Conservation (phyloP, 2,113 vertebrate species). For the Uropsilus gracilis region DNA sequence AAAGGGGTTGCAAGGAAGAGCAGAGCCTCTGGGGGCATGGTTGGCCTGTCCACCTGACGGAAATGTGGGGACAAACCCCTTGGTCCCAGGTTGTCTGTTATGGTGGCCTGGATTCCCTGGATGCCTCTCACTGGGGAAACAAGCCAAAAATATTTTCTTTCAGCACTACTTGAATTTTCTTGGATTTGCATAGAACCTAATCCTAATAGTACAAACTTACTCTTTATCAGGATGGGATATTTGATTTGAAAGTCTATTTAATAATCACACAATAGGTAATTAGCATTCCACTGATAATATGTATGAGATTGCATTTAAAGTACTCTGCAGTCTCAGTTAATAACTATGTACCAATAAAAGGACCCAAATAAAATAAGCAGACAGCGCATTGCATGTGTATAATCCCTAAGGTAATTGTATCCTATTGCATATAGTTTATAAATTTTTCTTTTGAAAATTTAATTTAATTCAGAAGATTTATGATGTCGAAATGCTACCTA, state of each 20-base stretch:
- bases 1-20: too few species aligned
- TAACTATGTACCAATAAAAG: constrained; percentile 16
- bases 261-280: background rate
- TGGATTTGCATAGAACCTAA: background rate
- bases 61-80: too few species aligned
- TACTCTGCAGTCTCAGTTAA: background rate
- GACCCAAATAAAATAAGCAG: background rate
- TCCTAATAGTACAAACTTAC: background rate
- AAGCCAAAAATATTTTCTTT: background rate
- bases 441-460: constrained; percentile 14
- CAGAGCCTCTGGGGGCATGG: too few species aligned
- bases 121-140: too few species aligned
- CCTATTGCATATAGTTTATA: constrained; percentile 9
- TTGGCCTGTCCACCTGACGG: too few species aligned
- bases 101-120: too few species aligned
- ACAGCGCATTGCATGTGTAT: background rate
- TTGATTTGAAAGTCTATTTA: constrained; percentile 18
- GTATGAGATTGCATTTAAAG: background rate
- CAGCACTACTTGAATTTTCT: background rate
- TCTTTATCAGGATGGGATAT: background rate
- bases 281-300: background rate
- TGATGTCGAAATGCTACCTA: constrained; percentile 36
- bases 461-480: constrained; percentile 52
- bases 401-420: constrained; percentile 21
- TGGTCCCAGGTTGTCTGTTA: too few species aligned